Base-by-base conservation (phyloP, 2,113 vertebrate species). In the Bettongia penicillata region DNA sequence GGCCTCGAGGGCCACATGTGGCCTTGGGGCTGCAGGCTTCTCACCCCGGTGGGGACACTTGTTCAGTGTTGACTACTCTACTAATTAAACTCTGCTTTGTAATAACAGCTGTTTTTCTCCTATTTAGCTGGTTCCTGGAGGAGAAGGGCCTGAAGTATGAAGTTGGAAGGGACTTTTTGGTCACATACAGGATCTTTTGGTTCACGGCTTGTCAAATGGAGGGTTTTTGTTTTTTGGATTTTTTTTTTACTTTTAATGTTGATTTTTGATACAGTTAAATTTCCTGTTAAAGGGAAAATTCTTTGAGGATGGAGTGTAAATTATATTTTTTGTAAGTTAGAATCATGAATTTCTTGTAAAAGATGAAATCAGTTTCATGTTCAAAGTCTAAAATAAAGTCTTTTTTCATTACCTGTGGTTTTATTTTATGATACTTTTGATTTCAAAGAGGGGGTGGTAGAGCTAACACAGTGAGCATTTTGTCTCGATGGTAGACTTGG, bases 61-160 rank as follows among this genome's bases (percentile, higher is more conserved):
- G 16, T 90, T 61, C 57, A 61, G 3, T 12, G 57, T 31, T 3
- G 10, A 11, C 48, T 47, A 49, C 49, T 90, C 49, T 26, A 48
- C 48, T 48, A 48, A 48, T 48, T 48, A 61, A 31, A 61, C 28
- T 12, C 10, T 57, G 53, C 22, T 57, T 31, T 31, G 28, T 31
- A 61, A 61, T 31, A 84, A 53, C 24, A 51, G 3, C 94, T 92
- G 94, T 95, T 52, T 51, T 95, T 10, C 0, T 97, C 51, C 96
- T 95, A 94, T 98, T 49, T 97, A 99, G 99, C 99, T 99, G 96
- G 99, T 99, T 98, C 99, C 99, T 89, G 99, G 99, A 98, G 99
- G 99, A 97, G 99, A 99, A 99, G 99, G 99, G 95, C 99, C 99
- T 61, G 99, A 99, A 98, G 99, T 99, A 24, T 99, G 97, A 99